Evolutionary conservation across 2,113 vertebrate genomes (phyloP).

Genomic region (Nicator chloris): DNA sequence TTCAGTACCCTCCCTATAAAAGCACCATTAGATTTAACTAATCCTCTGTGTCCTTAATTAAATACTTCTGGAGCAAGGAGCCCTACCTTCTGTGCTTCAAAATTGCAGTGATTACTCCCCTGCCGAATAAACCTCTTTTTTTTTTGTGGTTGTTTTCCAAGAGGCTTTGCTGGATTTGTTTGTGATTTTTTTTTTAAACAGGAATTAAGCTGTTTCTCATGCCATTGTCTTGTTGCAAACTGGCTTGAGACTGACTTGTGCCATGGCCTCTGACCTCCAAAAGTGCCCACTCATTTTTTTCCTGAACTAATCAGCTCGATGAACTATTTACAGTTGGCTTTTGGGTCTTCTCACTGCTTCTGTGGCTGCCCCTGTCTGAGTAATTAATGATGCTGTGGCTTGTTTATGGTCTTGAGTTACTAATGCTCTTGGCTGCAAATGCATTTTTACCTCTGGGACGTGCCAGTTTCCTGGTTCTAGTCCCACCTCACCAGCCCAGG

Average conservation of each 20-base stretch:
- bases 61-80: conserved; percentile 46
- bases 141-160: neutral
- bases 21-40: conserved; percentile 18
- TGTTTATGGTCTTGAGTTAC: conserved; percentile 73
- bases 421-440: conserved; percentile 70
- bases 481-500: conserved; percentile 68
- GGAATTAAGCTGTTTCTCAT: conserved; percentile 27
- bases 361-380: conserved; percentile 64
- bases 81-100: conserved; percentile 26
- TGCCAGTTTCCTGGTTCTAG: conserved; percentile 63
- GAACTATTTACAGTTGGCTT: conserved; percentile 69
- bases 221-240: conserved; percentile 38
- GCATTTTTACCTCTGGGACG: conserved; percentile 69
- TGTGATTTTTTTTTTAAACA: neutral
- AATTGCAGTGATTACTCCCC: conserved; percentile 47
- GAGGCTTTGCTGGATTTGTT: neutral
- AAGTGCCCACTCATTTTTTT: conserved; percentile 57
- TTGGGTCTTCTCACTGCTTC: conserved; percentile 65
- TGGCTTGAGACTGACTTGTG: conserved; percentile 38
- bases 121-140: neutral
- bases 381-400: conserved; percentile 67
- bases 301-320: conserved; percentile 55
- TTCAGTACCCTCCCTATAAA: neutral
- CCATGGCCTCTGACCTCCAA: conserved; percentile 51
- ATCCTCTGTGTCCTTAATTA: conserved; percentile 46